These are phyloP conservation scores for Drosophila borealis DNA, from an alignment of 2,888 invertebrate genomes.

Conservation along the genomic window DNA sequence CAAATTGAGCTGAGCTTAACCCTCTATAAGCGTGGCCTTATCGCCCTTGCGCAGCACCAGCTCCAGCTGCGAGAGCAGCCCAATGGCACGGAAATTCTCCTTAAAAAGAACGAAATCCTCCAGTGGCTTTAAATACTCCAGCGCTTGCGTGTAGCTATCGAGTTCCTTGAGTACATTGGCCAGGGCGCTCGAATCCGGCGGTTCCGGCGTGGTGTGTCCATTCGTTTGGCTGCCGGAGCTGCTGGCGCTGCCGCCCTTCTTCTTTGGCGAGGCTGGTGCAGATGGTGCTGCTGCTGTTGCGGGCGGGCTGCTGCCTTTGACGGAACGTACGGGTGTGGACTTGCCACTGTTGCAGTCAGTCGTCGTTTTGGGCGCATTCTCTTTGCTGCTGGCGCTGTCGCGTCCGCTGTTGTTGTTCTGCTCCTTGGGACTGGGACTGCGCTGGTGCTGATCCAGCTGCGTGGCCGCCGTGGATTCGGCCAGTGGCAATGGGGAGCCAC, in stretches of 20 bases:
- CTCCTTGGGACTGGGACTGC: slow-evolving; percentile 51
- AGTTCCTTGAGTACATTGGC: slow-evolving; percentile 64
- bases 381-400: slow-evolving; percentile 70
- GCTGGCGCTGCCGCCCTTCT: slow-evolving; percentile 25
- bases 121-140: slow-evolving; percentile 81
- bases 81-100: slow-evolving; percentile 83
- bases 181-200: slow-evolving; percentile 28
- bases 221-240: slow-evolving; percentile 56
- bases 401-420: slow-evolving; percentile 67
- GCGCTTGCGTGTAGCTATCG: slow-evolving; percentile 77
- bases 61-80: slow-evolving; percentile 82
- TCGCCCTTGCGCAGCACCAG: slow-evolving; percentile 77
- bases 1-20: slow-evolving; percentile 28
- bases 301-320: slow-evolving; percentile 49
- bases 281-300: slow-evolving; percentile 26
- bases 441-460: slow-evolving; percentile 30
- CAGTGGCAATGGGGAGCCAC: slow-evolving; percentile 32
- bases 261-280: slow-evolving; percentile 63
- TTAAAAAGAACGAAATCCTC: slow-evolving; percentile 83
- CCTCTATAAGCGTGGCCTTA: slow-evolving; percentile 69
- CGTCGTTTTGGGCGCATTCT: slow-evolving; percentile 59
- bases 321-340: slow-evolving; percentile 50
- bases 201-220: slow-evolving; percentile 57
- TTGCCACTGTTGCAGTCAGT: slow-evolving; percentile 61
- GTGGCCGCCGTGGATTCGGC: slow-evolving; percentile 39